phyloP scores from a whole-genome alignment of 2,797 vertebrate species.

The Pelodytes ibericus region DNA sequence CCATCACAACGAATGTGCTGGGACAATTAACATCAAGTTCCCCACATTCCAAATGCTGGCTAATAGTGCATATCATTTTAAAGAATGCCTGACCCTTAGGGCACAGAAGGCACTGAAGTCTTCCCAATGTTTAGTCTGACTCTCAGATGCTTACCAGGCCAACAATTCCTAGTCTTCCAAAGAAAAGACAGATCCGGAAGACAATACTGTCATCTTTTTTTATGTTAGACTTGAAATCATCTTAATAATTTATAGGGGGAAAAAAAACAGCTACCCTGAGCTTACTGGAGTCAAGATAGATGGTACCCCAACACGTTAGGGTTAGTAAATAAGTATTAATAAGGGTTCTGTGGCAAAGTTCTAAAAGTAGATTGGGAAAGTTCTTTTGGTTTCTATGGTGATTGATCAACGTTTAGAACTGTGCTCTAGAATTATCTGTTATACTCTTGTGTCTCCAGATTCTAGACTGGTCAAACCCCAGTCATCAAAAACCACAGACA shows the following conservation, averaged over 20 bases:
- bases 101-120: conserved; percentile 15
- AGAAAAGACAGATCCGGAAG: conserved; percentile 19
- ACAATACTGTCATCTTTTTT: not conserved
- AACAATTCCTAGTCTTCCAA: not conserved
- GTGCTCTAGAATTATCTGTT: no score
- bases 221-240: not conserved
- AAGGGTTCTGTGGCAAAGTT: no score
- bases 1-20: conserved; percentile 19
- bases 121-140: conserved; percentile 21
- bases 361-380: no score
- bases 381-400: no score
- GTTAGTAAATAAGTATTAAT: no score
- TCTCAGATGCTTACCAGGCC: conserved; percentile 15
- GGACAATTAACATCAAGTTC: conserved; percentile 4
- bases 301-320: no score
- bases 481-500: no score
- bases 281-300: no score
- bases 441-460: no score
- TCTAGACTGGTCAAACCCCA: no score
- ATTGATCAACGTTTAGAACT: no score
- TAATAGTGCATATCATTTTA: conserved; percentile 34
- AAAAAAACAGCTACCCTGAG: no score
- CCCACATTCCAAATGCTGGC: conserved; percentile 32
- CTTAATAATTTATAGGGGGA: not conserved
- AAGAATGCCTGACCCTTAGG: conserved; percentile 36